phyloP scores from a whole-genome alignment of 2,113 vertebrate species.

The Neodon shergylaensis region DNA sequence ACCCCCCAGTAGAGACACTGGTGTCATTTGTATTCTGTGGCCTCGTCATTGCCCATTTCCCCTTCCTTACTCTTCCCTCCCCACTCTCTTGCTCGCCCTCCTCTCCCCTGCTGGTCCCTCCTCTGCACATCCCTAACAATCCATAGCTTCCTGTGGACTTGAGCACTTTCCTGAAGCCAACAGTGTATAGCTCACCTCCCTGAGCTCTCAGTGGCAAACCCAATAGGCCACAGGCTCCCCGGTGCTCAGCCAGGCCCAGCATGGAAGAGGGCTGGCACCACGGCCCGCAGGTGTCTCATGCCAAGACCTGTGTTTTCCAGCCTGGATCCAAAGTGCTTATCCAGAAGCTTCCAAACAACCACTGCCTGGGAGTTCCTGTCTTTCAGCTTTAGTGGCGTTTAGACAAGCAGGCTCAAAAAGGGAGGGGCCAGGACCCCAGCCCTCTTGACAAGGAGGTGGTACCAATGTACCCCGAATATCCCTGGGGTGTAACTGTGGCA shows the following conservation, averaged over 20 bases:
- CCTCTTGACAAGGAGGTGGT: not conserved
- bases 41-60: rapidly evolving
- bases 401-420: not conserved
- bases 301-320: not conserved
- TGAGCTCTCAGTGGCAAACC: not conserved
- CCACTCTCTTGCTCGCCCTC: not conserved
- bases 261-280: rapidly evolving
- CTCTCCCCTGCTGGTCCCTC: not conserved
- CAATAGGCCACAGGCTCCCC: not conserved
- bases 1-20: rapidly evolving
- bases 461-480: not conserved
- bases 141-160: not conserved
- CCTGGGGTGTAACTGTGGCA: not conserved
- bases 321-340: not conserved
- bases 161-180: not conserved
- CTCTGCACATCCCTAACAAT: no score
- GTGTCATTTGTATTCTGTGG: not conserved
- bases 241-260: not conserved
- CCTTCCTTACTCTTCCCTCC: not conserved
- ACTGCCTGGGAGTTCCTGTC: not conserved
- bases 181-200: no score
- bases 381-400: not conserved
- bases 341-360: not conserved
- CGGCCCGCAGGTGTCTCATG: no score
- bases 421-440: not conserved